Evolutionary conservation across 2,797 vertebrate genomes (phyloP), one percentile per base, ranked within the genome.

Genomic region (Cirrhinus mrigala): DNA sequence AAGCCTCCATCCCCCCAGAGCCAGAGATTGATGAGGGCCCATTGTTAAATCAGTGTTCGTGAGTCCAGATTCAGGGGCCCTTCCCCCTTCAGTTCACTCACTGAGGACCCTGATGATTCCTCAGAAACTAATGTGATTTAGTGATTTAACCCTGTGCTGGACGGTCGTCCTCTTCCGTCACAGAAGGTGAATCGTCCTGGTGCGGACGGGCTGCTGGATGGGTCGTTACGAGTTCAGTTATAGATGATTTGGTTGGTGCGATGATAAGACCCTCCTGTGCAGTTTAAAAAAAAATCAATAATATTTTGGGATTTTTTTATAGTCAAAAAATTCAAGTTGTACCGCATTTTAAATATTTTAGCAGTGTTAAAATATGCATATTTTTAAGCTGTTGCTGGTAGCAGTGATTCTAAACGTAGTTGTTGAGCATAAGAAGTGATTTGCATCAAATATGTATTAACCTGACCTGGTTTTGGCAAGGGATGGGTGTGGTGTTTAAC

Each of bases 11-110:
- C 81, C 85, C 86, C 88, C 85, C 82, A 74, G 91, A 90, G 86
- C 91, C 93, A 93, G 91, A 93, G 93, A 94, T 91, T 93, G 92
- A 94, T 93, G 92, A 90, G 76, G 83, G 86, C 79, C 91, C 89
- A 91, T 94, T 94, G 94, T 27, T 24, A n/a, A 11, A 60, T 4
- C 58, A 12, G 58, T n/a, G 20, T 95, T 87, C 69, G 52, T 29
- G 74, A 52, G 64, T 40, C 80, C 24, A 27, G 76, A 88, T 62
- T 80, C 83, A 69, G 27, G 69, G 86, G 70, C 80, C 68, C 66
- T 40, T 66, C 77, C 64, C 52, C 80, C 71, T 83, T 44, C 69
- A 84, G 29, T 40, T 1, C 74, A 73, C 27, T 22, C 27, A 2
- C 46, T 9, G n/a, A 11, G 73, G 18, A 33, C 85, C 66, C n/a